A percentile compares a stretch with the other conserved stretches of the same genome.
Evolutionary conservation across 2,797 vertebrate genomes (phyloP).

Genomic region (Siniperca scherzeri): DNA sequence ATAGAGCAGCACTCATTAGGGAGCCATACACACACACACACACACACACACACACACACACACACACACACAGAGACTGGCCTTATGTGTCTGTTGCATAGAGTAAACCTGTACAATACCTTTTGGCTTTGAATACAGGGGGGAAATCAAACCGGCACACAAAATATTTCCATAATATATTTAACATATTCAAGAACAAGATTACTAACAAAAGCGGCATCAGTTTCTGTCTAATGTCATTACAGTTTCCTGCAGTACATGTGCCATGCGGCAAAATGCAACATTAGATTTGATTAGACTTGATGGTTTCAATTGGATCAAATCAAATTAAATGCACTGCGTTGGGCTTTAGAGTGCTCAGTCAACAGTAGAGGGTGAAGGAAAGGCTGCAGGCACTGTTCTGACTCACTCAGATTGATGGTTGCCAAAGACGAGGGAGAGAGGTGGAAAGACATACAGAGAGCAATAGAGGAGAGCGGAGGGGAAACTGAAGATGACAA

Average conservation of each 20-base stretch:
- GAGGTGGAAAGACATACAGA: slow-evolving; percentile 27
- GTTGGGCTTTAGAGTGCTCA: slow-evolving; percentile 64
- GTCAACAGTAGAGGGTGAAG: slow-evolving; percentile 68
- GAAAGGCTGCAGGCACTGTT: slow-evolving; percentile 64
- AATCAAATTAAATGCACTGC: slow-evolving; percentile 70
- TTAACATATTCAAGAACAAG: slow-evolving; percentile 65
- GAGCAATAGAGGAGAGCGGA: slow-evolving; percentile 19
- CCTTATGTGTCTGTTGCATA: slow-evolving; percentile 4
- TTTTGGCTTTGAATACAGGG: slow-evolving; percentile 27
- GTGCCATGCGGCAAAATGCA: slow-evolving; percentile 51
- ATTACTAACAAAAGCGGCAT: slow-evolving; percentile 66
- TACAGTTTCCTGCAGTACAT: slow-evolving; percentile 53
- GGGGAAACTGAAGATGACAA: slow-evolving; percentile 25
- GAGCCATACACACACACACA: neutral
- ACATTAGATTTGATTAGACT: slow-evolving; percentile 69
- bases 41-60: neutral
- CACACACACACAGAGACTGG: neutral
- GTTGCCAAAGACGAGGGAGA: slow-evolving; percentile 20
- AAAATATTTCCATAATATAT: slow-evolving; percentile 54
- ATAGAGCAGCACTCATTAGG: neutral
- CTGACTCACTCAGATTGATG: slow-evolving; percentile 67
- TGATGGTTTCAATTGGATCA: slow-evolving; percentile 77
- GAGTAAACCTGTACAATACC: slow-evolving; percentile 10
- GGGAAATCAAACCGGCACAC: slow-evolving; percentile 50
- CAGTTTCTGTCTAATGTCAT: slow-evolving; percentile 69